Evolutionary conservation across 2,888 invertebrate species (phyloP).

Genomic region (Koerneria pararmatus): DNA sequence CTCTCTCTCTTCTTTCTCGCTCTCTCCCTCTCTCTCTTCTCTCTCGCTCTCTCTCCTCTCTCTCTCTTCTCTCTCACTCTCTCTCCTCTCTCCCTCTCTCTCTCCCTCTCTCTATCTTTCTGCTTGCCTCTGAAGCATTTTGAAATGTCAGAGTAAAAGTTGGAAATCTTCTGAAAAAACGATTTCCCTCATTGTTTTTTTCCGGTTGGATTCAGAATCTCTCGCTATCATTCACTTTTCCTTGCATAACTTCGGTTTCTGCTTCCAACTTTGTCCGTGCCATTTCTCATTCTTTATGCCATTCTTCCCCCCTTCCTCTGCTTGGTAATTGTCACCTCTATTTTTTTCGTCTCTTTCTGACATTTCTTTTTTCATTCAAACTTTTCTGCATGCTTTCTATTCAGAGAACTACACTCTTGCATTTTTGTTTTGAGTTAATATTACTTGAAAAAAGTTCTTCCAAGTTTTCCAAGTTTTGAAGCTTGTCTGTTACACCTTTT

Average conservation of each 20-base stretch:
- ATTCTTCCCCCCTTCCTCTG: not conserved
- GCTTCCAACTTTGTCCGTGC: not conserved
- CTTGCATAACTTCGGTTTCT: too few relatives aligned
- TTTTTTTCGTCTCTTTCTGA: not conserved
- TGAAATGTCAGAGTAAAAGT: too few relatives aligned
- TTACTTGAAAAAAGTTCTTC: too few relatives aligned
- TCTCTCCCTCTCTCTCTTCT: conserved; percentile 20
- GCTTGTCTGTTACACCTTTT: too few relatives aligned
- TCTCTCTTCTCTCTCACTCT: conserved; percentile 1
- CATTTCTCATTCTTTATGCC: not conserved
- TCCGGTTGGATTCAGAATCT: too few relatives aligned
- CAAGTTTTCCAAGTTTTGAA: too few relatives aligned
- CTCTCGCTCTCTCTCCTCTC: conserved; percentile 4
- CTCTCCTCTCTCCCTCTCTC: not conserved
- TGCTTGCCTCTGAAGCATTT: too few relatives aligned
- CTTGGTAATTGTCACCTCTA: not conserved
- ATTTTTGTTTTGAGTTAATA: too few relatives aligned
- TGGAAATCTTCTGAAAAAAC: too few relatives aligned
- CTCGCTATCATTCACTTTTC: too few relatives aligned
- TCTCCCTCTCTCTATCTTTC: not conserved
- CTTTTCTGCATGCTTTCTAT: not conserved
- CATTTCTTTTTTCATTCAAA: not conserved
- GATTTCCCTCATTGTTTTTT: too few relatives aligned
- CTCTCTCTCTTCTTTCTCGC: not conserved
- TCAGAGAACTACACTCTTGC: too few relatives aligned